Percentiles rank a stretch among this genome's conserved stretches.
These are phyloP conservation scores for Parapsyche elsis DNA, from an alignment of 1,140 invertebrate species.

Conservation along the genomic window DNA sequence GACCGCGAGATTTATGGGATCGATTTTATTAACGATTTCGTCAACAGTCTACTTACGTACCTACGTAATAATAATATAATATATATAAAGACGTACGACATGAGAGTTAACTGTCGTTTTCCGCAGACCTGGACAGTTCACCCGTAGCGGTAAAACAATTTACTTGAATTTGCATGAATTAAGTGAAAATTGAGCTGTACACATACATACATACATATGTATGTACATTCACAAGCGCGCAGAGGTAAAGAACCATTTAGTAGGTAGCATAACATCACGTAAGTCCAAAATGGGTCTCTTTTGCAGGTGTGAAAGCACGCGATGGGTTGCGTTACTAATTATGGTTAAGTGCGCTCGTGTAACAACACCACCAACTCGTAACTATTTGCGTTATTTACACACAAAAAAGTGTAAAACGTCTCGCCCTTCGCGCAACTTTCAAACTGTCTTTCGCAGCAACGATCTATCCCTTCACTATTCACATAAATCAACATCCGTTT, in stretches of 20 bases:
- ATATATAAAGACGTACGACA: too few species aligned
- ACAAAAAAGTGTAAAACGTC: not conserved
- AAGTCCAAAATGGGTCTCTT: not conserved
- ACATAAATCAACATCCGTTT: not conserved
- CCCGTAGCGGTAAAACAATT: not conserved
- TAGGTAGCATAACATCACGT: not conserved
- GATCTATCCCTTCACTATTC: constrained; percentile 12
- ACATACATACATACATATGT: not conserved
- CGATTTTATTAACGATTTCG: not conserved
- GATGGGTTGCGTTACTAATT: not conserved
- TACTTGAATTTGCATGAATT: constrained; percentile 10
- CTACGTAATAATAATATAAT: too few species aligned
- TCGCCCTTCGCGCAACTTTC: not conserved
- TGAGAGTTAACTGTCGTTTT: too few species aligned
- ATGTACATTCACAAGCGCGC: not conserved
- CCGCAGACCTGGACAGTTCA: not conserved
- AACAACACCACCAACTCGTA: not conserved
- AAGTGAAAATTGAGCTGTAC: not conserved
- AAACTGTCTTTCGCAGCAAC: not conserved
- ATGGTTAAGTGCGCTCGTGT: constrained; percentile 1
- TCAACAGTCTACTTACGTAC: too few species aligned
- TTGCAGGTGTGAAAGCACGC: not conserved
- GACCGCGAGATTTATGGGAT: not conserved
- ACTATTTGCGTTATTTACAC: not conserved
- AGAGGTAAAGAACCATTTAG: not conserved